Evolutionary conservation across 2,113 vertebrate genomes (phyloP), one percentile per base, ranked within the genome.

Genomic region (Raja brachyura): DNA sequence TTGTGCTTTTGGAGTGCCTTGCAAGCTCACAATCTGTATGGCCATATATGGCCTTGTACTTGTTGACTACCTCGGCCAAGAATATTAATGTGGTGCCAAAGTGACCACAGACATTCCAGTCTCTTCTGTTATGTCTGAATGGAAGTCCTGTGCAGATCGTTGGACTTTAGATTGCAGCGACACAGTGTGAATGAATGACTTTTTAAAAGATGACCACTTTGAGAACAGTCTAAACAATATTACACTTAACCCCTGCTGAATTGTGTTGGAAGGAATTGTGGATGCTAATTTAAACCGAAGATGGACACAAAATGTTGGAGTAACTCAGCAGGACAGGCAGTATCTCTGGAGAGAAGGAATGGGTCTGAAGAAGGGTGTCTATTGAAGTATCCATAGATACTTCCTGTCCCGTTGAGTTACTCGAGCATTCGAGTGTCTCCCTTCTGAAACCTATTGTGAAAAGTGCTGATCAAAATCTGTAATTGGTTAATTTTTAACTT

Each of bases 111-210:
- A 92, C 90, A 92, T 92, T 92, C 90, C 90, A 92, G 68, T 92
- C 90, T 70, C 90, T 92, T 92, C 33, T 92, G 90, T 92, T 92
- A 92, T 92, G 90, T 92, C 90, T 92, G 90, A 74, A 54, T 92
- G 90, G 31, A 61, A 66, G 66, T 33, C 68, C 22, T 73, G 39
- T 73, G 39, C 39, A 92, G 90, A 73, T 92, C 63, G 70, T 73
- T 73, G 63, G 63, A 70, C 78, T 81, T 73, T 90, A 68, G 39
- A 73, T 13, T 92, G 90, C 68, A 11, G 9, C 70, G 33, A 48
- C 73, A 63, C 28, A 70, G 88, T 90, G 33, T 63, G 33, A 73
- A 81, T 48, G 78, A 78, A 48, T 75, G 73, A 75, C 22, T 75
- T 22, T 73, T 20, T 18, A 28, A 20, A 63, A 48, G 39, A 48